Conservation (phyloP, 1,140 invertebrate genomes). For the Ceratosolen solmsi region DNA sequence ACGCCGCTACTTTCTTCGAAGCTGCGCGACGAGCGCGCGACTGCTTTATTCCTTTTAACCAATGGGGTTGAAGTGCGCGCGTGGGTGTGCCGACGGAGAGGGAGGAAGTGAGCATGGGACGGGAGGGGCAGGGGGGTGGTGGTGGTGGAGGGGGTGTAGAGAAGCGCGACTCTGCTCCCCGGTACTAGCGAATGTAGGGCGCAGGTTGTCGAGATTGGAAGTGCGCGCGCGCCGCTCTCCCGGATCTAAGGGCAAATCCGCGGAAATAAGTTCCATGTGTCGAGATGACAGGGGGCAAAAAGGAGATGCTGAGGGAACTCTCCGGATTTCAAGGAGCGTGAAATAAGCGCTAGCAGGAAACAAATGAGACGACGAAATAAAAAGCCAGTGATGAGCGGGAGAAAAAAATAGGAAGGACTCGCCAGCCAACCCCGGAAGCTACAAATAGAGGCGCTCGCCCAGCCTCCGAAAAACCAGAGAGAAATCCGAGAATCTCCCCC, state of each 20-base stretch:
- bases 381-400: not conserved
- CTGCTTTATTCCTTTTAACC: no score
- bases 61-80: no score
- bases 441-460: constrained; percentile 19
- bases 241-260: not conserved
- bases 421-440: constrained; percentile 42
- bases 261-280: not conserved
- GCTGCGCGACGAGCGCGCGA: not conserved
- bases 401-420: not conserved
- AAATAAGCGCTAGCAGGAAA: constrained; percentile 13
- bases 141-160: no score
- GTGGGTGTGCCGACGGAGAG: no score
- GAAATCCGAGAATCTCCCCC: constrained; percentile 43
- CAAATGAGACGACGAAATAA: constrained; percentile 5
- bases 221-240: no score
- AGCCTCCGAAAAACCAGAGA: not conserved
- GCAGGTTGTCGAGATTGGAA: no score
- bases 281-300: not conserved
- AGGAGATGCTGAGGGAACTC: not conserved
- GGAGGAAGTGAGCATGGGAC: no score
- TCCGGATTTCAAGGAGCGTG: not conserved
- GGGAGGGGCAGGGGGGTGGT: no score
- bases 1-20: not conserved
- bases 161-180: no score
- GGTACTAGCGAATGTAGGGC: not conserved